A percentile compares a stretch with the other conserved stretches of the same genome.
Conservation (phyloP, 1,140 invertebrate species). For the Cotesia glomerata region DNA sequence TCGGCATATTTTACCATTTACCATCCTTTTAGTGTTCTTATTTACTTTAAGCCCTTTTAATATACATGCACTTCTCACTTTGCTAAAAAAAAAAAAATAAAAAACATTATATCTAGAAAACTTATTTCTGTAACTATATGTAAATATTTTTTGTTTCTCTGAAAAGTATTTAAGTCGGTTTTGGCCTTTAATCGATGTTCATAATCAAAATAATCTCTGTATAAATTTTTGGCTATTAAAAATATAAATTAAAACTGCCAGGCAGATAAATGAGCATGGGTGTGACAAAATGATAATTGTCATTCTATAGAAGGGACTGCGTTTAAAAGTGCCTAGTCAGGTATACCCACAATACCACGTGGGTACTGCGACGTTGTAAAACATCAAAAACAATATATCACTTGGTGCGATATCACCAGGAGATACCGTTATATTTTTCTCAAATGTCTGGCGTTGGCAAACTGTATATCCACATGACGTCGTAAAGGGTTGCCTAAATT, state of each 20-base stretch:
- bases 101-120: no score
- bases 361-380: constrained; percentile 3
- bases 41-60: not conserved
- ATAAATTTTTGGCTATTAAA: no score
- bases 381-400: constrained; percentile 3
- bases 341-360: not conserved
- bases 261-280: not conserved
- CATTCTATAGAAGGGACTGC: not conserved
- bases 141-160: no score
- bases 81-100: no score
- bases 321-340: constrained; percentile 7
- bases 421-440: constrained; percentile 4
- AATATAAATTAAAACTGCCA: no score
- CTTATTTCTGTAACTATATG: no score
- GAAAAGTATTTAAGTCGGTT: no score
- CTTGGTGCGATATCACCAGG: constrained; percentile 3
- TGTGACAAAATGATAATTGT: not conserved
- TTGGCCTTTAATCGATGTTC: no score
- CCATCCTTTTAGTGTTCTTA: not conserved
- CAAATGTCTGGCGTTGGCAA: constrained; percentile 3
- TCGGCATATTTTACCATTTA: not conserved
- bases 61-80: no score
- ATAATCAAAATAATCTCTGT: no score
- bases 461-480: constrained; percentile 1
- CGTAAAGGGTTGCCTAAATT: not conserved